Base-by-base conservation (phyloP, 2,888 invertebrate species). In the Eurytoma adleriae region DNA sequence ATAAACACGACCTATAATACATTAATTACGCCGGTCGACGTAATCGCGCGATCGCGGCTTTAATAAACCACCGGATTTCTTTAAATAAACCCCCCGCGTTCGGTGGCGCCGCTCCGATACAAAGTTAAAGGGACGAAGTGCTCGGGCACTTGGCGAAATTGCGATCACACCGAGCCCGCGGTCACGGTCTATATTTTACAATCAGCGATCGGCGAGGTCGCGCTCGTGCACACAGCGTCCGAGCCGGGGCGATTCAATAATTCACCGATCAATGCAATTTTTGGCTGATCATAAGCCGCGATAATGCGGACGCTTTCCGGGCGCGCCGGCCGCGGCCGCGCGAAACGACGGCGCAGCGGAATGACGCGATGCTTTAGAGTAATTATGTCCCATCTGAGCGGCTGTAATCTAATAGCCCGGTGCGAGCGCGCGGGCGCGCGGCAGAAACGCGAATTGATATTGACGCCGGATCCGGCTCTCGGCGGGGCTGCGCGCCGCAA, bases 181-280 rank as follows among this genome's bases (percentile, higher is more conserved):
- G 2, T 40, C 40, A 40, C 40, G 40, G 40, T 40, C 40, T 40
- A 40, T 40, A 40, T 40, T 40, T 40, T 40, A 40, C 40, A 40
- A 40, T 40, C 40, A 40, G 40, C 5, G 40, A 40, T 40, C 40
- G 40, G 40, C 40, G 40, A 1, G 40, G 40, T 7, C 7, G 40
- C 40, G 40, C 5, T 40, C 40, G 40, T 7, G 40, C 40, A 7
- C 7, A 40, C 40, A 40, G 4, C 30, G 4, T 30, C 30, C 30
- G 30, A 30, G 24, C 14, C 16, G 50, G 77, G 71, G 68, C 67
- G 79, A 83, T 84, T 82, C 78, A 82, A 83, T 81, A 75, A 75
- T 71, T 71, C 56, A 68, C 56, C 68, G 62, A 61, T 79, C 52
- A 72, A 69, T 72, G 24, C 57, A 78, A 61, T 81, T 79, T 75